Evolutionary conservation across 2,888 invertebrate species (phyloP), one percentile per base, ranked within the genome.

Genomic region (Scaptomyza caliginosa): DNA sequence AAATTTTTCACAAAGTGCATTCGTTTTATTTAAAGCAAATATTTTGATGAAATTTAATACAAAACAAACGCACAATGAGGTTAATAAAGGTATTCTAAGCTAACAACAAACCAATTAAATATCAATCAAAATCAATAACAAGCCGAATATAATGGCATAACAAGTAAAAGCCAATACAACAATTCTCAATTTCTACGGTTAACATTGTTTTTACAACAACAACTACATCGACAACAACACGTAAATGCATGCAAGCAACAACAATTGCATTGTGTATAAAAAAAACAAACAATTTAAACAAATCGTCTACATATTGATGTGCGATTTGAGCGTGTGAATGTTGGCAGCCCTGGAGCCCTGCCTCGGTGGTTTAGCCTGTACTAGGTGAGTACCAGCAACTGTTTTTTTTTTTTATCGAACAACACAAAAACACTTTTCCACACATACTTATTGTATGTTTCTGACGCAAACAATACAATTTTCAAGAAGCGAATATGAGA

Each of bases 351-450:
- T 91, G 91, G 91, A 91, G 91, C 83, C 86, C 80, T 91, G 91
- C 91, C 91, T 91, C 91, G 91, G 91, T 91, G 90, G 90, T 90
- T 90, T 91, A 90, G 91, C 90, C 91, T 91, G 91, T 90, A 91
- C 89, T 91, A 91, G 91, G 91, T 91, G 83, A 88, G 91, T 89
- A 50, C 16, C 10, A 36, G 1, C 13, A 19, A 11, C 11, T 38
- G 10, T 11, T 16, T 7, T 7, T 26, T 34, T 7, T 21, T 23
- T 30, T 11, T 38, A 21, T 16, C 1, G 8, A 40, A 40, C 21
- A 16, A 42, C n/a, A 71, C 55, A 66, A 10, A 39, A 38, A 77
- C 66, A 65, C 39, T 66, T 56, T 63, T 45, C 57, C 11, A 59
- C 38, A 43, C 13, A 36, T 10, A 8, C 34, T 19, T 19, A 19